A percentile compares a stretch with the other conserved stretches of the same genome.
Evolutionary conservation across 2,113 vertebrate genomes (phyloP).

Genomic region (Gila orcuttii): DNA sequence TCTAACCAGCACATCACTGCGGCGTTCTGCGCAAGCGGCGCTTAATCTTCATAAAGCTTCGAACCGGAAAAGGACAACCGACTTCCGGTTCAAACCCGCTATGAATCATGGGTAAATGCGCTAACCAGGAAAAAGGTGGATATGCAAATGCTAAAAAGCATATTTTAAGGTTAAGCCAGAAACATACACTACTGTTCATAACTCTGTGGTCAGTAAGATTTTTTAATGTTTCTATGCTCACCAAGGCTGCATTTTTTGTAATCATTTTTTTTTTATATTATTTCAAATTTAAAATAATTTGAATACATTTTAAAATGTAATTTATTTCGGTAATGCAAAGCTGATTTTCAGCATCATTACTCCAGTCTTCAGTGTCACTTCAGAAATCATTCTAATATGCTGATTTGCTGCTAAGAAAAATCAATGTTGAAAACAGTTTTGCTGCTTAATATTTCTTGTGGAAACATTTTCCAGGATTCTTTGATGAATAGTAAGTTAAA

Average conservation of each 20-base stretch:
- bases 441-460: background rate
- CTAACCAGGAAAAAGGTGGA: too few relatives aligned
- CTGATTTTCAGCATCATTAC: background rate
- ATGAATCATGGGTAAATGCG: too few relatives aligned
- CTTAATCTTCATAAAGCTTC: too few relatives aligned
- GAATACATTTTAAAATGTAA: background rate
- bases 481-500: too few relatives aligned
- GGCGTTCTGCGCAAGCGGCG: too few relatives aligned
- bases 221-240: background rate
- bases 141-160: background rate
- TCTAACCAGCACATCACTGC: too few relatives aligned
- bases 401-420: background rate
- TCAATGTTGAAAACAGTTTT: background rate
- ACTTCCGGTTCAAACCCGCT: too few relatives aligned
- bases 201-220: background rate
- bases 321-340: background rate
- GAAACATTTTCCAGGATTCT: too few relatives aligned
- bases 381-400: background rate
- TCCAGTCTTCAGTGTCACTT: background rate
- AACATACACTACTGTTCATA: background rate
- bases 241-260: background rate
- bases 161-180: background rate
- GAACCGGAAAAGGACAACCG: too few relatives aligned
- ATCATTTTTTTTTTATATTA: too few relatives aligned
- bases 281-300: background rate